phyloP scores from a whole-genome alignment of 2,113 vertebrate genomes.

The Cariama cristata region DNA sequence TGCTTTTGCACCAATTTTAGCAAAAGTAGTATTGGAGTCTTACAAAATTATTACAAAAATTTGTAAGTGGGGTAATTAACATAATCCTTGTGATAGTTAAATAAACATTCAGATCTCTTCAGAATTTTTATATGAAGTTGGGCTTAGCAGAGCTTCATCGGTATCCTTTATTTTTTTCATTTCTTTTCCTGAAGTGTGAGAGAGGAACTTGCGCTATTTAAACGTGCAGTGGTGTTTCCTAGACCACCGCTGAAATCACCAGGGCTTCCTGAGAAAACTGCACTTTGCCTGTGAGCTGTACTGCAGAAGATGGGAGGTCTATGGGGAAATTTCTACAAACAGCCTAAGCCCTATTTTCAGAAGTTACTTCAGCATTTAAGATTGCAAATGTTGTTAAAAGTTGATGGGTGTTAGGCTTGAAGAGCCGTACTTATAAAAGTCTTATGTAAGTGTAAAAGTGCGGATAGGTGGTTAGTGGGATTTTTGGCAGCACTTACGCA shows the following conservation, averaged over 20 bases:
- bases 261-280: not conserved
- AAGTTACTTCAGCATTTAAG: conserved; percentile 18
- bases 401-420: conserved; percentile 7
- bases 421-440: not conserved
- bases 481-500: not conserved
- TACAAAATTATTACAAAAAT: not conserved
- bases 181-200: not conserved
- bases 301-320: not conserved
- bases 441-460: not conserved
- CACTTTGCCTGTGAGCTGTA: not conserved
- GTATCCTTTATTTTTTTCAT: not conserved
- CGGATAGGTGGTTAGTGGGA: not conserved
- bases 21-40: not conserved
- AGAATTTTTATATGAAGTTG: not conserved
- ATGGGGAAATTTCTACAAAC: not conserved
- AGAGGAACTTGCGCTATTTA: not conserved
- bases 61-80: not conserved
- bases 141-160: not conserved
- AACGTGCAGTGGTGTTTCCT: not conserved
- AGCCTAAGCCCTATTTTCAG: not conserved
- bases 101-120: not conserved
- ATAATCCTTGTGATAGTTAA: not conserved
- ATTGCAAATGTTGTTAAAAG: conserved; percentile 19
- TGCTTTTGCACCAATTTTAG: not conserved
- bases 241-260: not conserved